These are phyloP conservation scores for Chrysomela aeneicollis DNA, from an alignment of 2,888 invertebrate genomes.

Conservation along the genomic window DNA sequence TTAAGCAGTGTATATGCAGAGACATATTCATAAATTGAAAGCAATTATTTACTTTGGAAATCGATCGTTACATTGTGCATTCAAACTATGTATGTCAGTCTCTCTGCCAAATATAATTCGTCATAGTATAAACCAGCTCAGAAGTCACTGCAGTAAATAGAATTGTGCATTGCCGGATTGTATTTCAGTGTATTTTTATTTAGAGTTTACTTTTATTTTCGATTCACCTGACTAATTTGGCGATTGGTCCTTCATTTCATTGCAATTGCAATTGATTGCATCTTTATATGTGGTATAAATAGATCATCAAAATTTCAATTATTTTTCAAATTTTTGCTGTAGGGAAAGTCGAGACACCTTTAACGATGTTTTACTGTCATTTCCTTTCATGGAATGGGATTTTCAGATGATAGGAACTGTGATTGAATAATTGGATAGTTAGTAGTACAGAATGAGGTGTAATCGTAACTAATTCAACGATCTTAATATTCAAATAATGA, in stretches of 20 bases:
- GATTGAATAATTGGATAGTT: too few relatives aligned
- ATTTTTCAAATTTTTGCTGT: too few relatives aligned
- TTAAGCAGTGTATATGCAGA: not conserved
- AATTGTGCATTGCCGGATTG: slow-evolving; percentile 29
- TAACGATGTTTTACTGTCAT: too few relatives aligned
- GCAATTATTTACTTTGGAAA: slow-evolving; percentile 11
- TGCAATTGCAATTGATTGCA: too few relatives aligned
- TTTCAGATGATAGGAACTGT: too few relatives aligned
- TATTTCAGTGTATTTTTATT: slow-evolving; percentile 34
- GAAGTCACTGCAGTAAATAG: slow-evolving; percentile 27
- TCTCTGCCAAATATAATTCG: slow-evolving; percentile 35
- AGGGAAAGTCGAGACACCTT: too few relatives aligned
- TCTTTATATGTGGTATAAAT: too few relatives aligned
- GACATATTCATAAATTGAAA: not conserved
- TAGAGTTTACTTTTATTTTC: slow-evolving; percentile 23
- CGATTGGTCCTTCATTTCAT: not conserved
- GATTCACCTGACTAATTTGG: slow-evolving; percentile 6
- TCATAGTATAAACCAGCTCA: slow-evolving; percentile 19
- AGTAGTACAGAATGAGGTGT: too few relatives aligned
- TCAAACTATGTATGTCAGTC: slow-evolving; percentile 36
- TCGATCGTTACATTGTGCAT: slow-evolving; percentile 17
- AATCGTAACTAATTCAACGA: too few relatives aligned
- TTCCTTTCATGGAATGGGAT: too few relatives aligned
- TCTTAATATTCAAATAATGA: too few relatives aligned
- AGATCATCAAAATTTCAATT: too few relatives aligned